phyloP scores from a whole-genome alignment of 2,888 invertebrate genomes.

The Cremastinae sp. region DNA sequence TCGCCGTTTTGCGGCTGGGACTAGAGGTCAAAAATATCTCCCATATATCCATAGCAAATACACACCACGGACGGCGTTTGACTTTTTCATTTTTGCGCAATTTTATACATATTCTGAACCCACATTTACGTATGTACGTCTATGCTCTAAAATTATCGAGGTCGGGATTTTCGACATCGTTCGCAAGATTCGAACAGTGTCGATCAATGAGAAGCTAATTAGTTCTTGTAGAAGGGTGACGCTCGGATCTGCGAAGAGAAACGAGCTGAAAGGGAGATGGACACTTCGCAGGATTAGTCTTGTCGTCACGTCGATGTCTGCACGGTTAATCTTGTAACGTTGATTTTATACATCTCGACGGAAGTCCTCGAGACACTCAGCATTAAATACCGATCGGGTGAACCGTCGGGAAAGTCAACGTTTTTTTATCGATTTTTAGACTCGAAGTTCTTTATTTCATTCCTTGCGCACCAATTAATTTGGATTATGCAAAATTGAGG shows the following conservation, averaged over 20 bases:
- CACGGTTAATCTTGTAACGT: constrained; percentile 5
- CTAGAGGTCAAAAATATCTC: too few relatives aligned
- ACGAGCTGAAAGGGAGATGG: constrained; percentile 26
- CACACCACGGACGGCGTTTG: too few relatives aligned
- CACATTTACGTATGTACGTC: too few relatives aligned
- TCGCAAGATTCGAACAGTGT: constrained; percentile 41
- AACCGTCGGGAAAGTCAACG: constrained; percentile 11
- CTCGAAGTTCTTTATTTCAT: background rate
- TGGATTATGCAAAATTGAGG: too few relatives aligned
- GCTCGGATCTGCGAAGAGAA: constrained; percentile 24
- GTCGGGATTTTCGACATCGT: too few relatives aligned
- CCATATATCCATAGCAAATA: too few relatives aligned
- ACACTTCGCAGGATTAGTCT: constrained; percentile 34
- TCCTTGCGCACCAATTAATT: background rate
- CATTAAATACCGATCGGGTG: constrained; percentile 23
- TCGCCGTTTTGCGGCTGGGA: too few relatives aligned
- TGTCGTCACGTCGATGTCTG: constrained; percentile 40
- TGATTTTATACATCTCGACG: constrained; percentile 30
- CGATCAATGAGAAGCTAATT: constrained; percentile 58
- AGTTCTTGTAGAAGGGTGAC: constrained; percentile 40
- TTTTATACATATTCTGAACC: too few relatives aligned
- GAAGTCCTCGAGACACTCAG: constrained; percentile 2
- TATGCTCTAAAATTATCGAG: too few relatives aligned
- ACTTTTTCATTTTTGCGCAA: too few relatives aligned
- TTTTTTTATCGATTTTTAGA: background rate